Evolutionary conservation across 2,888 invertebrate species (phyloP), one percentile per base, ranked within the genome.

Genomic region (Rhodophaea formosa): DNA sequence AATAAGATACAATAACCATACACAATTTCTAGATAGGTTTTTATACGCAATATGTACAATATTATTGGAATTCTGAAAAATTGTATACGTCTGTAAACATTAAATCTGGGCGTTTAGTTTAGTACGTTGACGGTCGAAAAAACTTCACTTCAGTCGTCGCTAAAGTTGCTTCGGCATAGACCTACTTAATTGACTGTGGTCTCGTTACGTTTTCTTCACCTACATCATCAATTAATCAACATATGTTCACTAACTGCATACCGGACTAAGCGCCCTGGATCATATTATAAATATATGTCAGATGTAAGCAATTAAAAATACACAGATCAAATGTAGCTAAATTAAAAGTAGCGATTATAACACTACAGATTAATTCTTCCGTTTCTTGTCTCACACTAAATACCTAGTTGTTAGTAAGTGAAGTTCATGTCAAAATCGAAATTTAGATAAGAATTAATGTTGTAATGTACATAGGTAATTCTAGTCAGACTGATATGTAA

Each of bases 401-500:
- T 49, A n/a, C n/a, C n/a, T n/a, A 54, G 53, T 32, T 57, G 45
- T 46, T 56, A 60, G 51, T 52, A 55, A 61, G 61, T 45, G 52
- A 59, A 59, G 46, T 59, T 35, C 53, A 52, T 46, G 51, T 57
- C 39, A 32, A 15, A 61, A 51, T 56, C 30, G 39, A 16, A 61
- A 53, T 46, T 30, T 59, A 60, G 44, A 29, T 56, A 39, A 39
- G 39, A 60, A 57, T 53, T 56, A 56, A 60, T 58, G 59, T 57
- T 71, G 72, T 71, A 71, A 67, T 71, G 73, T 71, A 71, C 66
- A 70, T 69, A 71, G 64, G 59, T 71, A 70, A 53, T 23, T 79
- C 62, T 86, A 87, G 85, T 81, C 81, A 72, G 88, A 88, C 84
- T 85, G 87, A 88, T 80, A 76, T 82, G 62, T 76, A 82, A 81